Evolutionary conservation across 2,797 vertebrate species (phyloP).

Genomic region (Gymnopithys bicolor): DNA sequence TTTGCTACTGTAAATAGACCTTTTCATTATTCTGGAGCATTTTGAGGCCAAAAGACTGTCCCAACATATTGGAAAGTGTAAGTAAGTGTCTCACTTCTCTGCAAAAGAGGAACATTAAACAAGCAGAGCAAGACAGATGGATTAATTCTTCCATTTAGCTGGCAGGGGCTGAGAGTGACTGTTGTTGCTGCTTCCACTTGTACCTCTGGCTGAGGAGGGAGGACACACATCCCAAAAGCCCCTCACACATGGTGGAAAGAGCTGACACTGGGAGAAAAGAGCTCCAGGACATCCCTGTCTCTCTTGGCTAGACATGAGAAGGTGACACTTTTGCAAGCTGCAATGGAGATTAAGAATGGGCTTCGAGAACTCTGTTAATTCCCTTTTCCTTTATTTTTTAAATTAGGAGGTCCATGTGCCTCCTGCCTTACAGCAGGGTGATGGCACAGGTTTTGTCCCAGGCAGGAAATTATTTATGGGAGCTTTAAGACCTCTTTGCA

Average conservation of each 20-base stretch:
- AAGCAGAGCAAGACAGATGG: background rate
- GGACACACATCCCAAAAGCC: background rate
- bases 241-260: accelerated
- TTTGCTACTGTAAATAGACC: slow-evolving; percentile 67
- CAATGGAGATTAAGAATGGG: background rate
- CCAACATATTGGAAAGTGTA: slow-evolving; percentile 46
- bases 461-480: background rate
- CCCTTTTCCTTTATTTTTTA: accelerated
- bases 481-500: background rate
- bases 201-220: background rate
- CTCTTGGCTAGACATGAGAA: background rate
- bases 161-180: background rate
- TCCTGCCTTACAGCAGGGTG: background rate
- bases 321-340: background rate
- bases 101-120: slow-evolving; percentile 8
- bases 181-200: background rate
- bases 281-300: background rate
- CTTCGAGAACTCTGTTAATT: background rate
- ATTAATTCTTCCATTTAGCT: background rate
- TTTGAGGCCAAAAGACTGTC: slow-evolving; percentile 58
- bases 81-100: slow-evolving; percentile 50
- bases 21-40: slow-evolving; percentile 66
- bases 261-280: background rate
- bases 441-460: background rate
- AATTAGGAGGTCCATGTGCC: background rate